Conservation (phyloP, 2,113 vertebrate species). For the Tetrax tetrax region DNA sequence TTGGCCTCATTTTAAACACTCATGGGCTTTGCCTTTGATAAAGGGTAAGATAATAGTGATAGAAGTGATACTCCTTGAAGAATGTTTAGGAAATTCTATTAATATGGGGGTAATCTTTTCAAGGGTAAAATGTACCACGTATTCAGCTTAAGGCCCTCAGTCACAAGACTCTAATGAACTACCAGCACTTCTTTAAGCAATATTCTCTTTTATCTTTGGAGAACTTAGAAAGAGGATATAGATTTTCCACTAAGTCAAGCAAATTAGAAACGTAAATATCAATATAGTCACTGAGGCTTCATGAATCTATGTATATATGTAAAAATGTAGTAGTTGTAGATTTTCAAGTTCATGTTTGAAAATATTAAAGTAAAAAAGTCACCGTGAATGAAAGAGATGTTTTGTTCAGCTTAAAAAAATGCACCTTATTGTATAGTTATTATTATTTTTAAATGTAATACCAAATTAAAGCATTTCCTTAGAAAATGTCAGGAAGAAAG, state of each 20-base stretch:
- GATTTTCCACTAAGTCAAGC: not conserved
- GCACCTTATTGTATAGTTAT: not conserved
- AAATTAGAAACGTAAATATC: not conserved
- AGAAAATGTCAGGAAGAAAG: not conserved
- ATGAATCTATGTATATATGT: not conserved
- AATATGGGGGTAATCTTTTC: slow-evolving; percentile 7
- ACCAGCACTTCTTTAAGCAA: not conserved
- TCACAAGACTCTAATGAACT: slow-evolving; percentile 1
- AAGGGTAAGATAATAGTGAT: slow-evolving; percentile 13
- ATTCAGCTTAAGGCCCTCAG: not conserved
- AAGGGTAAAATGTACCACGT: not conserved
- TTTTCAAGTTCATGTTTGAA: not conserved
- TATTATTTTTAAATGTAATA: not conserved
- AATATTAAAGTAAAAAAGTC: not conserved
- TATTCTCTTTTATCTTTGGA: not conserved
- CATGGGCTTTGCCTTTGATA: slow-evolving; percentile 8
- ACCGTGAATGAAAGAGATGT: not conserved
- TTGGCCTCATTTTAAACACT: slow-evolving; percentile 43
- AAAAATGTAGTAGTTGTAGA: not conserved
- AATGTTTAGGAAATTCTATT: slow-evolving; percentile 20
- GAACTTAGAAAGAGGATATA: not conserved
- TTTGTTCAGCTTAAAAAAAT: not conserved
- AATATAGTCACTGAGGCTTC: not conserved
- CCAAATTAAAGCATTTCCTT: not conserved
- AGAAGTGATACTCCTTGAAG: slow-evolving; percentile 17